These are phyloP conservation scores for Epirrhoe alternata DNA, from an alignment of 2,888 invertebrate genomes.

Conservation along the genomic window DNA sequence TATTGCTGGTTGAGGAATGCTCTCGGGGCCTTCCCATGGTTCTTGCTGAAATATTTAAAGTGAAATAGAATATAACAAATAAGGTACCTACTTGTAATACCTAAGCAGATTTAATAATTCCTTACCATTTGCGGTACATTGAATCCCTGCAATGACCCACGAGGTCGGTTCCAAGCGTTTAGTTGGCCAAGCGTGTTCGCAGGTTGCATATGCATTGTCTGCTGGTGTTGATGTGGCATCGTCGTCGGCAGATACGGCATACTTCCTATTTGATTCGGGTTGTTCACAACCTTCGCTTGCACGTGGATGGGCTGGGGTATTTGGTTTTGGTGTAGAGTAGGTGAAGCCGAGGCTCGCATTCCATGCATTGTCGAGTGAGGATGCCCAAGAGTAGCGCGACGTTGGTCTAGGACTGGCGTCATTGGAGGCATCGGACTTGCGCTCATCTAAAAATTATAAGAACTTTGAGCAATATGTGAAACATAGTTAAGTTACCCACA, in stretches of 20 bases:
- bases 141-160: conserved; percentile 66
- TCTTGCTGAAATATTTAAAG: conserved; percentile 44
- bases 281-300: conserved; percentile 56
- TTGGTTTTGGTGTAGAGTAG: conserved; percentile 28
- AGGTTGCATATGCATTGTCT: conserved; percentile 46
- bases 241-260: conserved; percentile 71
- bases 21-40: conserved; percentile 66
- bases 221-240: conserved; percentile 51
- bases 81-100: neutral
- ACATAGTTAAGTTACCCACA: neutral
- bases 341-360: conserved; percentile 30
- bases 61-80: neutral
- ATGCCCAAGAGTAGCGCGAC: conserved; percentile 62
- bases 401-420: conserved; percentile 55
- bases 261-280: conserved; percentile 64
- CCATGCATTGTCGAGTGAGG: conserved; percentile 36
- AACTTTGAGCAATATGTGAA: neutral
- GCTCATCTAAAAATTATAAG: conserved; percentile 47
- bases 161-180: conserved; percentile 67
- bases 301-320: conserved; percentile 53
- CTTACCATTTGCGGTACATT: conserved; percentile 68
- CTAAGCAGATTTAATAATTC: neutral
- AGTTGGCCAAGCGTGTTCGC: conserved; percentile 64
- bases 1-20: conserved; percentile 31
- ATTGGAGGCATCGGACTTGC: conserved; percentile 69